Base-by-base conservation (phyloP, 2,888 invertebrate species). In the Erebia aethiops region DNA sequence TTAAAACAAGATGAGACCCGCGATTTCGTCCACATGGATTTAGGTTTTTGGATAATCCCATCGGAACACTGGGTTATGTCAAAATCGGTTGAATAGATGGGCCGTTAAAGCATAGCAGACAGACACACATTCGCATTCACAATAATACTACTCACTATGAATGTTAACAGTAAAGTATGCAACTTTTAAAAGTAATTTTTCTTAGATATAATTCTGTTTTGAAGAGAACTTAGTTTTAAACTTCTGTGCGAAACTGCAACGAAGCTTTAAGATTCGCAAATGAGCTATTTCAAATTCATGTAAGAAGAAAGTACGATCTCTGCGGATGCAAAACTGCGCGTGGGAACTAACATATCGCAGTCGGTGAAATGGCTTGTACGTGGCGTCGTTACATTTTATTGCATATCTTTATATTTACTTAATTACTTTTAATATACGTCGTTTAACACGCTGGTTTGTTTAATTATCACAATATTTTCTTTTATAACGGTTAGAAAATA, bases 241-340 rank as follows among this genome's bases (percentile, higher is more conserved):
- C 43, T 61, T 41, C 41, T n/a, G 11, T 16, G 11, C 2, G 52
- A n/a, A 35, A 41, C 16, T 43, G 41, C 16, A 11, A 61, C 43
- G 41, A 41, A 43, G 46, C 43, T 46, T 43, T 9, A 14, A 26
- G 57, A 35, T 35, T 57, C 14, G 35, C 57, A 46, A 46, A 13
- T 46, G 35, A 35, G 35, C 7, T 46, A 35, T 57, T 57, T 57
- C 14, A 13, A 46, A 61, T 43, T 43, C 5, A 61, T 61, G 43
- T 61, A 43, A 16, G 61, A 60, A 60, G 60, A 61, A 43, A 43
- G 61, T 61, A 61, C 60, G 10, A 16, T 61, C 43, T 61, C 43
- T n/a, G 43, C 41, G 60, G 43, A 43, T 13, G 18, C 16, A 43
- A 16, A 61, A 61, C 18, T 60, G 61, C 43, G 61, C 61, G 61